phyloP scores from a whole-genome alignment of 2,113 vertebrate species.

The Eptesicus fuscus region DNA sequence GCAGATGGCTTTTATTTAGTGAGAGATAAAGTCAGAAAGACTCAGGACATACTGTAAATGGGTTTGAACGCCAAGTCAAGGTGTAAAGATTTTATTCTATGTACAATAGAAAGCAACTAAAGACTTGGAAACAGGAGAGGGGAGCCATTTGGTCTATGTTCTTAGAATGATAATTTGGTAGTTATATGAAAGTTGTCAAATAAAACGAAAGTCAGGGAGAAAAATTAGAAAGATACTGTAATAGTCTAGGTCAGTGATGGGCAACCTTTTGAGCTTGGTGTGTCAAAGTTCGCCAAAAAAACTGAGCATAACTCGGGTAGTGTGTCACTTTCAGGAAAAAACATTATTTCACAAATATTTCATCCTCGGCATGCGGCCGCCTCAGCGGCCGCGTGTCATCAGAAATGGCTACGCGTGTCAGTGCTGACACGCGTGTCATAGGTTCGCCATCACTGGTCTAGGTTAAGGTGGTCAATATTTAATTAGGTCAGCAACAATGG shows the following conservation, averaged over 20 bases:
- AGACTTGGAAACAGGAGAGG: background rate
- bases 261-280: no score
- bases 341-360: no score
- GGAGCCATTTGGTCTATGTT: background rate
- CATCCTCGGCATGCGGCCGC: no score
- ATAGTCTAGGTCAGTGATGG: background rate
- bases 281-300: no score
- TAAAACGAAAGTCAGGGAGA: background rate
- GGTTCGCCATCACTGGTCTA: no score
- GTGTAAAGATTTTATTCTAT: background rate
- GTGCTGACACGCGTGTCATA: no score
- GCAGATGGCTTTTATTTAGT: background rate
- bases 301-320: no score
- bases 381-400: no score
- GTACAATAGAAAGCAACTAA: background rate
- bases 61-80: constrained; percentile 1
- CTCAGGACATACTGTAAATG: background rate
- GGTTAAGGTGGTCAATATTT: background rate
- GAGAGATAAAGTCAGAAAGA: background rate
- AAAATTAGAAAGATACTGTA: background rate
- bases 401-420: no score
- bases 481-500: background rate
- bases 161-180: background rate
- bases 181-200: background rate
- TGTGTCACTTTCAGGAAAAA: no score